phyloP scores from a whole-genome alignment of 2,113 vertebrate genomes.

The Tamias sibiricus region DNA sequence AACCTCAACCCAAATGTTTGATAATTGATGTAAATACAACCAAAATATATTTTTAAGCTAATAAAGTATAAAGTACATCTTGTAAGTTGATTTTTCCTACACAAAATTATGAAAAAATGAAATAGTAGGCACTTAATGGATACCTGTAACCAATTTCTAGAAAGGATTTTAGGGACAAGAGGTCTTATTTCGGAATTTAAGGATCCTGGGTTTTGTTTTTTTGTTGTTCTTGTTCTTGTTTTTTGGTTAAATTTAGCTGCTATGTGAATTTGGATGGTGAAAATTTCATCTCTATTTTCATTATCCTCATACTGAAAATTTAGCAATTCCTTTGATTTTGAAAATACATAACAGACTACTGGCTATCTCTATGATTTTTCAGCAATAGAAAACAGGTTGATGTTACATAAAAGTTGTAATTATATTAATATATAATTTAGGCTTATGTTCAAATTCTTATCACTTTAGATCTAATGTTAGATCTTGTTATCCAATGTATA shows the following conservation, averaged over 20 bases:
- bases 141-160: not conserved
- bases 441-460: not conserved
- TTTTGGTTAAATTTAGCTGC: not conserved
- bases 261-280: not conserved
- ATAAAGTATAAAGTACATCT: not conserved
- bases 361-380: not conserved
- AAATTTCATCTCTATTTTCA: not conserved
- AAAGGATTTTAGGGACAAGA: not conserved
- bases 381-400: not conserved
- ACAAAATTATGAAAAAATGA: not conserved
- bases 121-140: not conserved
- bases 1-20: not conserved
- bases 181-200: not conserved
- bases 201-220: not conserved
- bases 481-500: not conserved
- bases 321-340: not conserved
- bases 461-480: not conserved
- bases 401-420: not conserved
- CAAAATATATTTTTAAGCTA: slow-evolving; percentile 24
- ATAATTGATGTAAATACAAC: not conserved
- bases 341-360: not conserved
- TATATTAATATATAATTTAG: not conserved
- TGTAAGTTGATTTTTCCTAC: not conserved
- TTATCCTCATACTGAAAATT: not conserved
- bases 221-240: too few species aligned